These are phyloP conservation scores for Falcaria lacertinaria DNA, from an alignment of 2,888 invertebrate genomes.

Conservation along the genomic window DNA sequence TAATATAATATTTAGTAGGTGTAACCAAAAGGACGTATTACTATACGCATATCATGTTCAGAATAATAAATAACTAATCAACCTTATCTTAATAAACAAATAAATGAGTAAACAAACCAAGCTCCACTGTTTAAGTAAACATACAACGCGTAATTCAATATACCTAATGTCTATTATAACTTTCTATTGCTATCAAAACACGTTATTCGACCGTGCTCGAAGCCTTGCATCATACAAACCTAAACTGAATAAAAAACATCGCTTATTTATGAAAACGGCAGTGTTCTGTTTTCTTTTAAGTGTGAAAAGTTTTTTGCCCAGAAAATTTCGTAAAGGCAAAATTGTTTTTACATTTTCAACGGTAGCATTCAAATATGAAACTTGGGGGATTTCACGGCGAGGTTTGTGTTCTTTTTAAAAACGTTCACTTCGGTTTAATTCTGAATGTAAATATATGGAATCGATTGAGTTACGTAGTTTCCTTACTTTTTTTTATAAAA, in stretches of 20 bases:
- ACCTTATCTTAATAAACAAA: too few relatives aligned
- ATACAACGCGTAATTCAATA: too few relatives aligned
- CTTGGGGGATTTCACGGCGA: slow-evolving; percentile 1
- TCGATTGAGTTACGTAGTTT: too few relatives aligned
- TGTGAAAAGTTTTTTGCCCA: slow-evolving; percentile 30
- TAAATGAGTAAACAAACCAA: too few relatives aligned
- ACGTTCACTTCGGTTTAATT: not conserved
- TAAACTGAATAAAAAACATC: slow-evolving; percentile 11
- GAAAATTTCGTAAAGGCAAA: slow-evolving; percentile 21
- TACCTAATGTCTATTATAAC: not conserved
- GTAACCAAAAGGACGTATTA: too few relatives aligned
- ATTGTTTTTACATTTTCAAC: slow-evolving; percentile 22
- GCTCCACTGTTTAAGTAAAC: too few relatives aligned
- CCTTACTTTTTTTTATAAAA: too few relatives aligned
- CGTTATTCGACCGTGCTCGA: slow-evolving; percentile 12
- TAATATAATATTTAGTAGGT: too few relatives aligned
- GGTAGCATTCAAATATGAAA: slow-evolving; percentile 2
- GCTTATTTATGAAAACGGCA: slow-evolving; percentile 36
- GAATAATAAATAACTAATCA: too few relatives aligned
- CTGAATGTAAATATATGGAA: too few relatives aligned
- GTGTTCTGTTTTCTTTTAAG: slow-evolving; percentile 41
- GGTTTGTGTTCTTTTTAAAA: not conserved
- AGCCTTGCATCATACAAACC: slow-evolving; percentile 14
- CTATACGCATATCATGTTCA: too few relatives aligned
- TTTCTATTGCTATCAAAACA: slow-evolving; percentile 11